Evolutionary conservation across 2,888 invertebrate genomes (phyloP).

Genomic region (Muschampia plurimacula): DNA sequence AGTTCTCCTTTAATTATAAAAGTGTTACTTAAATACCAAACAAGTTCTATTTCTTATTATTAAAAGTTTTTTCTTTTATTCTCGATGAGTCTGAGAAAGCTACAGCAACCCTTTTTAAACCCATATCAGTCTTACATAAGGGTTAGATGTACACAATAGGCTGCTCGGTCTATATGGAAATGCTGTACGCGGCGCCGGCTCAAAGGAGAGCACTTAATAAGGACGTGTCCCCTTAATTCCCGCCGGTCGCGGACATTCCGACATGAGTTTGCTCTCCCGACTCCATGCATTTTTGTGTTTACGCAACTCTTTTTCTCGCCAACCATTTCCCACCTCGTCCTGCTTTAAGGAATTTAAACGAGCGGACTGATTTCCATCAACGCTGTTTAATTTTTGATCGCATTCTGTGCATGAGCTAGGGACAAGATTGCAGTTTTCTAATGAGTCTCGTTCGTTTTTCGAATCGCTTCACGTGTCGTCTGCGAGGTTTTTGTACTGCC

Average conservation of each 20-base stretch:
- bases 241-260: constrained; percentile 69
- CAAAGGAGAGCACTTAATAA: constrained; percentile 73
- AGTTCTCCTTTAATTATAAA: neutral
- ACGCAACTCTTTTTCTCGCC: constrained; percentile 64
- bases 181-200: constrained; percentile 57
- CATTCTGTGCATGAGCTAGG: constrained; percentile 52
- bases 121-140: neutral
- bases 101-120: constrained; percentile 5
- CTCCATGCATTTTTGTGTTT: constrained; percentile 68
- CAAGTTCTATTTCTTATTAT: neutral
- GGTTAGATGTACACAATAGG: constrained; percentile 11
- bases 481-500: constrained; percentile 50
- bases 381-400: constrained; percentile 51
- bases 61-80: neutral
- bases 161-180: constrained; percentile 66
- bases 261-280: constrained; percentile 75
- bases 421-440: constrained; percentile 3
- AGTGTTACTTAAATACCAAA: neutral
- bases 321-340: constrained; percentile 74
- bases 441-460: constrained; percentile 8
- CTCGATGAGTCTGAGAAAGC: neutral
- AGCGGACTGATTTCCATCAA: constrained; percentile 67
- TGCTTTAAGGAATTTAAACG: constrained; percentile 75
- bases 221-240: constrained; percentile 70
- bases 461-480: constrained; percentile 47